Percentiles rank a stretch among this genome's conserved stretches.
Evolutionary conservation across 2,797 vertebrate genomes (phyloP).

Genomic region (Galago senegalensis): DNA sequence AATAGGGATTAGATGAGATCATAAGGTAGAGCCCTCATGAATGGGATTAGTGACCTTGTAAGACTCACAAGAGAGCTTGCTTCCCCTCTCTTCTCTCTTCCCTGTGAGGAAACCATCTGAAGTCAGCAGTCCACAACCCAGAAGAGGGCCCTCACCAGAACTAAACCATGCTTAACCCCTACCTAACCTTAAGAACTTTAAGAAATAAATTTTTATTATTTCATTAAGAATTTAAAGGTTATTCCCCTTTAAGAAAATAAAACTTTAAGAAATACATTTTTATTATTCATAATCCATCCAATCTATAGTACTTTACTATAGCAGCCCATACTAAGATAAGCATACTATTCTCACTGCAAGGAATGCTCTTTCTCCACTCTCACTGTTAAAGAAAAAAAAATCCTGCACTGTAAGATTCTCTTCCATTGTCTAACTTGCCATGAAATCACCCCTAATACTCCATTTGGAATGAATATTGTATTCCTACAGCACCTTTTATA

Average conservation of each 20-base stretch:
- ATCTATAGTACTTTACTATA: background rate
- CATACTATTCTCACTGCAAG: background rate
- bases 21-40: background rate
- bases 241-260: no score
- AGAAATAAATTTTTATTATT: background rate
- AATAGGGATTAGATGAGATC: background rate
- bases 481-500: background rate
- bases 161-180: background rate
- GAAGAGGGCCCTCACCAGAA: background rate
- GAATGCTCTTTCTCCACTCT: background rate
- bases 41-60: background rate
- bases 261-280: background rate
- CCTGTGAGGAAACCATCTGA: background rate
- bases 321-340: background rate
- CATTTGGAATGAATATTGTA: constrained; percentile 7
- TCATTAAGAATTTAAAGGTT: no score
- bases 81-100: background rate
- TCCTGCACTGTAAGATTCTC: background rate
- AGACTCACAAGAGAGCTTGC: background rate
- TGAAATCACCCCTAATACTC: background rate
- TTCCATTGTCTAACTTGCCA: constrained; percentile 37
- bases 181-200: background rate
- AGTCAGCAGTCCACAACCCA: background rate
- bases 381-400: background rate
- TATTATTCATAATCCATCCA: background rate